Evolutionary conservation across 2,113 vertebrate species (phyloP), one percentile per base, ranked within the genome.

Genomic region (Cebus imitator): DNA sequence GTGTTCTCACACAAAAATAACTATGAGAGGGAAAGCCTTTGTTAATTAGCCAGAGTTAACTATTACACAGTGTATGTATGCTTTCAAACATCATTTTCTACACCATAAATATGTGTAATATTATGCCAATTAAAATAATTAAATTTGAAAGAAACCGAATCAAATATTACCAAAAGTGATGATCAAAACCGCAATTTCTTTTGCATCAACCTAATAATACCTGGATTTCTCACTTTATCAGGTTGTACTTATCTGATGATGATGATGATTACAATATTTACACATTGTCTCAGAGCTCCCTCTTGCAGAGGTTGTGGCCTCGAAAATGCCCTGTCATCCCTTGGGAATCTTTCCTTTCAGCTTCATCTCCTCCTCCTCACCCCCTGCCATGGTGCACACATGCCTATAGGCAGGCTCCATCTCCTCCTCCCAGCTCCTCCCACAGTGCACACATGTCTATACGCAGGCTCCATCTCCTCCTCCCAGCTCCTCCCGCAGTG

Each of bases 341-440:
- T 2, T 10, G 50, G 23, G 37, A 64, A 0, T 52, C 35, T 68
- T 5, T n/a, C 17, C 23, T 32, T 87, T 55, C 14, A 48, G 70
- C 13, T 18, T 9, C 3, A 0, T 25, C 55, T 5, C 0, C 11
- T 68, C n/a, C 52, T 11, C 6, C 48, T 32, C 21, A 8, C 43
- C 30, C 0, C 43, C 43, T 48, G 30, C 48, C 4, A 8, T 25
- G 27, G 48, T 35, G 43, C 50, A 18, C 84, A 52, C 43, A 25
- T 23, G 72, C 55, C 48, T 80, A 1, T 50, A 43, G 45, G 55
- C 82, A 83, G 57, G 25, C 32, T 66, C 32, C 0, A 11, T 58
- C 57, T 58, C 57, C 21, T 58, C 21, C 21, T 9, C 55, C 21
- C 17, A 11, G 40, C 32, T 0, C 23, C 12, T 27, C 8, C 45